A percentile compares a stretch with the other conserved stretches of the same genome.
Conservation (phyloP, 2,113 vertebrate species). For the Genyomyrus donnyi region DNA sequence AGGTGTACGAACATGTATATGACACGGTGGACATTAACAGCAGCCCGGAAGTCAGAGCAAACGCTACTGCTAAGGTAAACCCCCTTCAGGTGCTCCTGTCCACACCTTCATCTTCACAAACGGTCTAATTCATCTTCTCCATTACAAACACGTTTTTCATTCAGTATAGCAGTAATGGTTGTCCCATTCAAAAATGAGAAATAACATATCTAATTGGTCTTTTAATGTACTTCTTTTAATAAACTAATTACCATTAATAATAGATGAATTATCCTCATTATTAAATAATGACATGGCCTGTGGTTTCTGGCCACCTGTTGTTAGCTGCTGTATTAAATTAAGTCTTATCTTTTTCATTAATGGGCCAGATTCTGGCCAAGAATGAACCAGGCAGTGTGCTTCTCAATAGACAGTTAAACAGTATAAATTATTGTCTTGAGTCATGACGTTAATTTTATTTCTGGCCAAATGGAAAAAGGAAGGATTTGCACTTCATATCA, state of each 20-base stretch:
- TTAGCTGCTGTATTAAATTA: background rate
- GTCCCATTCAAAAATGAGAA: background rate
- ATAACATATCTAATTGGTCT: background rate
- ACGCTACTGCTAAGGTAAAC: conserved; percentile 92
- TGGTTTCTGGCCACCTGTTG: background rate
- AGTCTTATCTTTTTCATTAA: background rate
- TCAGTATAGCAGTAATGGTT: background rate
- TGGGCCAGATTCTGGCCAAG: background rate
- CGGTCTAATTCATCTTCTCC: background rate
- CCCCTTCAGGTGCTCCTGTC: background rate
- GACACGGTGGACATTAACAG: conserved; percentile 98
- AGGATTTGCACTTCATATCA: background rate
- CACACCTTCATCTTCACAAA: background rate
- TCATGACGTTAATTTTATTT: background rate
- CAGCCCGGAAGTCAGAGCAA: conserved; percentile 93
- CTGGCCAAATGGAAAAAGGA: background rate
- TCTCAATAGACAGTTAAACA: background rate
- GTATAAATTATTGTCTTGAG: background rate
- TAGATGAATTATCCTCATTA: background rate
- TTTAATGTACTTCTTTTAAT: background rate
- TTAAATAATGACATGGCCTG: background rate
- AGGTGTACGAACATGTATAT: conserved; percentile 98
- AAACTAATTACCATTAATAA: background rate
- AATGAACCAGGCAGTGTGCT: background rate
- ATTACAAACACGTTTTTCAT: background rate